These are phyloP conservation scores for Aythya baeri DNA, from an alignment of 2,113 vertebrate species.

Conservation along the genomic window DNA sequence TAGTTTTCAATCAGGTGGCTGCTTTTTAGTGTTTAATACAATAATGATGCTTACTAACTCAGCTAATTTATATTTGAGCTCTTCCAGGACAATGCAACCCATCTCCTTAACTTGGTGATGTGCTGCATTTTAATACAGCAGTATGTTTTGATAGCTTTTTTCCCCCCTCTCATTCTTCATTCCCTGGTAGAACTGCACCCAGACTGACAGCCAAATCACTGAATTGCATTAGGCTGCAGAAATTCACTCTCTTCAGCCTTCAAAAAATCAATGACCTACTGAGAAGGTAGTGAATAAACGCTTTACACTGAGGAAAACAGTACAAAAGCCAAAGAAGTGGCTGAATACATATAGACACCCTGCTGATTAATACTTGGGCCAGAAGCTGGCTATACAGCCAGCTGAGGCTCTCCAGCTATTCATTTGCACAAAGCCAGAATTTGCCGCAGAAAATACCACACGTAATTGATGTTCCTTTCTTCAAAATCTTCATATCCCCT, in stretches of 20 bases:
- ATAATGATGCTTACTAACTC: not conserved
- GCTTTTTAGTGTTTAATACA: not conserved
- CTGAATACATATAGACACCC: not conserved
- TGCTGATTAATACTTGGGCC: not conserved
- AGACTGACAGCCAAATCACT: not conserved
- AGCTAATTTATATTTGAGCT: not conserved
- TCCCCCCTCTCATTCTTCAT: not conserved
- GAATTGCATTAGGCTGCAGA: not conserved
- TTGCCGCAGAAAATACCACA: not conserved
- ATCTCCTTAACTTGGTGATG: not conserved
- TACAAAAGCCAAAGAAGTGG: not conserved
- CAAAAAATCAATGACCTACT: not conserved
- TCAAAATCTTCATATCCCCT: not conserved
- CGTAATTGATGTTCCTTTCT: not conserved
- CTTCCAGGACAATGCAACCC: not conserved
- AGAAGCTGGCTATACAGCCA: not conserved
- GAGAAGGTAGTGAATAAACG: not conserved
- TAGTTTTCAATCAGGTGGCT: not conserved
- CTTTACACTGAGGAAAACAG: not conserved
- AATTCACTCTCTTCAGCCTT: not conserved
- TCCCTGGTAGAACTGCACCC: not conserved
- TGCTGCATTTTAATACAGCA: not conserved
- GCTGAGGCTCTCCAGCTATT: not conserved
- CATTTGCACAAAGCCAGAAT: not conserved
- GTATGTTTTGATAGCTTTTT: not conserved